Evolutionary conservation across 2,113 vertebrate species (phyloP), one percentile per base, ranked within the genome.

Genomic region (Panurus biarmicus): DNA sequence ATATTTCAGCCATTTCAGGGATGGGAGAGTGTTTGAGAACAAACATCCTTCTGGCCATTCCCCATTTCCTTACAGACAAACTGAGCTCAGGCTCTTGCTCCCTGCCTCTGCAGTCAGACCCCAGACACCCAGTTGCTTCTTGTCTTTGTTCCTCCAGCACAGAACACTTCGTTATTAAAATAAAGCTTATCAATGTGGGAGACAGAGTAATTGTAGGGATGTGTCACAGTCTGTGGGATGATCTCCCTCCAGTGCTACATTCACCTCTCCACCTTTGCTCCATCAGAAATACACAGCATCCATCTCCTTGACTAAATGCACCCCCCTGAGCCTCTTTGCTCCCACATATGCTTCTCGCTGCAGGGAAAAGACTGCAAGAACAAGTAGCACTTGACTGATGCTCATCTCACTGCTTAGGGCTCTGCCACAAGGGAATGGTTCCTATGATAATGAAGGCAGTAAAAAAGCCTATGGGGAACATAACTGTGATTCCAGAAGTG

Each of bases 391-490:
- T 91, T 94, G 92, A 91, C 81, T 94, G 84, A 75, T 85, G 53
- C 54, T 94, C 36, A 44, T 91, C 87, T 91, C 20, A 12, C 44
- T 87, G 81, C 85, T 93, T 35, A 87, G 81, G 87, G 85, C 62
- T 48, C 77, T 57, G 90, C 85, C 87, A 79, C 58, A 79, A 64
- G 66, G 80, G 51, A 85, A 70, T 75, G 70, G 85, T 85, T 94
- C 90, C 87, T 82, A 19, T 87, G 81, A 91, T 94, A 95, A 93
- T n/a, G 74, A 93, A 93, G 77, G 71, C 81, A 87, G 61, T 72
- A 48, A 69, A 93, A 93, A 81, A 65, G 45, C 66, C 81, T 67
- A 14, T n/a, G 36, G 60, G 90, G 77, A 72, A 60, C 35, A 76
- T 45, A 89, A 85, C 65, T 5, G 6, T 24, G 61, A 84, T 51